A percentile compares a stretch with the other conserved stretches of the same genome.
phyloP scores from a whole-genome alignment of 2,888 invertebrate genomes.

The Lasioglossum zephyrum region DNA sequence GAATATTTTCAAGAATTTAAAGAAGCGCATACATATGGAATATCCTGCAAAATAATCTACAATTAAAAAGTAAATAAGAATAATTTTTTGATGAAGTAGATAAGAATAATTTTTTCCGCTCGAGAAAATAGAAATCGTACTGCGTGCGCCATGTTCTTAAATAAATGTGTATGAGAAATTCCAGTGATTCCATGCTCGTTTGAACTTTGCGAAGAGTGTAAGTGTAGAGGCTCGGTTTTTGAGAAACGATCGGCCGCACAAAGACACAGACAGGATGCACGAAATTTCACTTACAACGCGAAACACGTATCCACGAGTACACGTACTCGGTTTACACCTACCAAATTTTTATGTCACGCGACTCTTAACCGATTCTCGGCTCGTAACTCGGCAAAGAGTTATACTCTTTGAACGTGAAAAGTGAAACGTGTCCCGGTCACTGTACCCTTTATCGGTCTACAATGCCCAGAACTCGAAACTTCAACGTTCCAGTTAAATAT shows the following conservation, averaged over 20 bases:
- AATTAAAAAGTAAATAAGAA: too few species aligned
- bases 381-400: slow-evolving; percentile 37
- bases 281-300: slow-evolving; percentile 13
- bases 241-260: background rate
- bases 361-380: slow-evolving; percentile 34
- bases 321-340: slow-evolving; percentile 36
- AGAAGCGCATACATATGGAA: too few species aligned
- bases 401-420: slow-evolving; percentile 43
- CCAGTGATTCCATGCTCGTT: background rate
- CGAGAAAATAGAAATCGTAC: background rate
- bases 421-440: slow-evolving; percentile 23
- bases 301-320: slow-evolving; percentile 15
- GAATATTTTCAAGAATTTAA: too few species aligned
- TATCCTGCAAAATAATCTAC: too few species aligned
- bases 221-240: background rate
- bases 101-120: background rate
- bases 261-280: background rate
- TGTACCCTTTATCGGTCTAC: background rate
- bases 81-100: too few species aligned
- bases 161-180: background rate
- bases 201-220: background rate
- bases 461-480: background rate
- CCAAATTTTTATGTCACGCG: slow-evolving; percentile 26
- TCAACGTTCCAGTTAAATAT: background rate
- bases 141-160: background rate